Percentiles rank a stretch among this genome's conserved stretches.
Evolutionary conservation across 2,797 vertebrate genomes (phyloP).

Genomic region (Sebastes cheni): DNA sequence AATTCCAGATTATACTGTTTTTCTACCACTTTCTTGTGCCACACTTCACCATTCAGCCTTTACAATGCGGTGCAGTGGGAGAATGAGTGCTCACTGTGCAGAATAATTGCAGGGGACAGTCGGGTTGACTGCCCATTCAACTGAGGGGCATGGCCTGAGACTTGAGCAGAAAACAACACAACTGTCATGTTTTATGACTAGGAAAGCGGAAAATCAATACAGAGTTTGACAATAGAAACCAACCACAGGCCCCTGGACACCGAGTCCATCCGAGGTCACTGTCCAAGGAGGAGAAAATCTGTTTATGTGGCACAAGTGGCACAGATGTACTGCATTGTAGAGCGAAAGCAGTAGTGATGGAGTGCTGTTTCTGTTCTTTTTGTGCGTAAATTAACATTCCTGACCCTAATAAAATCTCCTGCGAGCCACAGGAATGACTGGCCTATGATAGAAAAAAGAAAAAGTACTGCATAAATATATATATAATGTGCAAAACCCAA

Average conservation of each 20-base stretch:
- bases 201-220: slow-evolving; percentile 35
- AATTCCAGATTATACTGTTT: not conserved
- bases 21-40: not conserved
- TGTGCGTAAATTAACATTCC: not conserved
- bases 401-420: too few relatives aligned
- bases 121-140: slow-evolving; percentile 25
- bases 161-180: slow-evolving; percentile 24
- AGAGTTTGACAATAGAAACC: slow-evolving; percentile 9
- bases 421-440: too few relatives aligned
- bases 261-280: not conserved
- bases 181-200: slow-evolving; percentile 19
- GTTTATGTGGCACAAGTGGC: not conserved
- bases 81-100: slow-evolving; percentile 20
- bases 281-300: not conserved
- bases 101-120: slow-evolving; percentile 24
- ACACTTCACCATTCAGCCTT: not conserved
- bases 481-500: not conserved
- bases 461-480: not conserved
- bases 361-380: not conserved
- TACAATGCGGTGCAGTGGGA: not conserved
- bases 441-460: not conserved
- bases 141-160: slow-evolving; percentile 16
- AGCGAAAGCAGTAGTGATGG: not conserved
- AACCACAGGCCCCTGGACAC: not conserved
- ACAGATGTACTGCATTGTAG: not conserved